Evolutionary conservation across 2,797 vertebrate genomes (phyloP), one percentile per base, ranked within the genome.

Genomic region (Eulemur albifrons): DNA sequence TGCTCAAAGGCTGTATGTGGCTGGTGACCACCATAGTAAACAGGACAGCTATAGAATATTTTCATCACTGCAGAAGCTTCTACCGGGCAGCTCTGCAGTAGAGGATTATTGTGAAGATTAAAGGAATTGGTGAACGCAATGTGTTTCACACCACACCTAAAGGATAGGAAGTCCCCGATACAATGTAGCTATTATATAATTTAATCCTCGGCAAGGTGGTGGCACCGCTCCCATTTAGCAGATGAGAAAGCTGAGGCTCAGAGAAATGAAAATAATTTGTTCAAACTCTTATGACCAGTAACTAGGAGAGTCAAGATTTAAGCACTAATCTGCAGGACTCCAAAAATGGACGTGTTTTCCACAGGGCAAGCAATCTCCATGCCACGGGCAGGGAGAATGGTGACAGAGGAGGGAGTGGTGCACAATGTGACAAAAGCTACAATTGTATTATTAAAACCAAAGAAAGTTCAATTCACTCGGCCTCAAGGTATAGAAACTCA

Each of bases 1-100:
- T 8, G 27, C 23, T 27, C 2, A 1, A 0, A 14, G 43, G 52
- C 15, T 17, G 0, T 23, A 0, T 32, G 40, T 38, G n/a, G 17
- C 54, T 61, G 14, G 10, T 1, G 7, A 3, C 10, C 27, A 11
- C 72, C n/a, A 12, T 30, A 13, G 2, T 52, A 48, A 30, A 40
- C 17, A 70, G 32, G 4, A 0, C 17, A 40, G 52, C 15, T 14
- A 4, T 2, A 6, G n/a, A n/a, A 6, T 25, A 15, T 38, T 43
- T 11, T 69, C 48, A 35, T 32, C 30, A 2, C 17, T 3, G 40
- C 30, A 25, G 52, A 18, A 69, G 18, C 27, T 13, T 77, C 72
- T 32, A 21, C 15, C 1, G 25, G 15, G 11, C 27, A 45, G 40
- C 25, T 5, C 30, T 8, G 1, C 15, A 43, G 14, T 32, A 4